These are phyloP conservation scores for Cepaea nemoralis DNA, from an alignment of 1,140 invertebrate genomes.

Conservation along the genomic window DNA sequence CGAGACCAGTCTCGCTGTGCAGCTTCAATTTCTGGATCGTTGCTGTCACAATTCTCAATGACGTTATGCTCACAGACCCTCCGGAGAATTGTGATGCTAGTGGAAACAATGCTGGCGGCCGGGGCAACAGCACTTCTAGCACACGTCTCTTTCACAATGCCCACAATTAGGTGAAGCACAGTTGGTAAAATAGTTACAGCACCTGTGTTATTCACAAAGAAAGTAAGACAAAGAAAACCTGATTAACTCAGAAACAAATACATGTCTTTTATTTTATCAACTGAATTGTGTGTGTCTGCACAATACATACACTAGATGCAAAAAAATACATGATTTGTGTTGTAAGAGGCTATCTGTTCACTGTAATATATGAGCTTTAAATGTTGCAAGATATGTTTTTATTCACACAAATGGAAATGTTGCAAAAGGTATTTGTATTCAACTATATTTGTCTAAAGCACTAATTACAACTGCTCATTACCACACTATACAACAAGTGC, in stretches of 20 bases:
- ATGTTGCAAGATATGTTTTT: too few species aligned
- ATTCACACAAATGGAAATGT: too few species aligned
- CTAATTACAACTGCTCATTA: too few species aligned
- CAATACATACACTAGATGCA: too few species aligned
- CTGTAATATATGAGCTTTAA: too few species aligned
- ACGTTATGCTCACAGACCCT: slow-evolving; percentile 79
- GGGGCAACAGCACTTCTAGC: slow-evolving; percentile 70
- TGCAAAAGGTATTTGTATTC: too few species aligned
- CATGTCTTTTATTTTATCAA: too few species aligned
- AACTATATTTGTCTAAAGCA: too few species aligned
- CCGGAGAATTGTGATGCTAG: slow-evolving; percentile 81
- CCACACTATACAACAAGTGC: too few species aligned
- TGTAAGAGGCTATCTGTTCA: too few species aligned
- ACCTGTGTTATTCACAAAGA: slow-evolving; percentile 73
- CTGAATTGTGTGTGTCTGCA: too few species aligned
- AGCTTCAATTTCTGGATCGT: slow-evolving; percentile 43
- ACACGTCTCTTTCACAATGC: slow-evolving; percentile 86
- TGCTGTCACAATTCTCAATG: slow-evolving; percentile 76
- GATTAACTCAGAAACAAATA: not conserved
- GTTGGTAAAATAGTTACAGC: slow-evolving; percentile 90
- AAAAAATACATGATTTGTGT: too few species aligned
- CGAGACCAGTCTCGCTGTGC: slow-evolving; percentile 78
- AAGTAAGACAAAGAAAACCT: not conserved
- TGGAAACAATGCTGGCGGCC: slow-evolving; percentile 75
- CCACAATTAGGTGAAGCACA: slow-evolving; percentile 90